Conservation (phyloP, 2,797 vertebrate genomes). For the Catamblyrhynchus diadema region DNA sequence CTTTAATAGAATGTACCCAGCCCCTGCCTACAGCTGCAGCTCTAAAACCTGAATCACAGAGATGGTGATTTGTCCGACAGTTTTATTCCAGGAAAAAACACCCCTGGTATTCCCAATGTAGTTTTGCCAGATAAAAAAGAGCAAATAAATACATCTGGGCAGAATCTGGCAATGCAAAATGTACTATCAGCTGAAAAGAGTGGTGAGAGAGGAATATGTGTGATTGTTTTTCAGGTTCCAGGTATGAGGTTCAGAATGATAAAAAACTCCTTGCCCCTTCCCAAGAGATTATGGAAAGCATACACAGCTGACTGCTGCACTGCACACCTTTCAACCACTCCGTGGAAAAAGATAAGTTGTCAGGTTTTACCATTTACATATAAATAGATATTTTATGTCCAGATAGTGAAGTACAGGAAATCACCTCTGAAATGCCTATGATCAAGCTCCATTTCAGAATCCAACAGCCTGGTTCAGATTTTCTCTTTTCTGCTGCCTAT, state of each 20-base stretch:
- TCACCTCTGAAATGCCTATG: neutral
- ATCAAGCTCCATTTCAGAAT: neutral
- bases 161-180: neutral
- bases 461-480: neutral
- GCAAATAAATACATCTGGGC: neutral
- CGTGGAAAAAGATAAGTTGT: neutral
- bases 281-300: neutral
- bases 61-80: neutral
- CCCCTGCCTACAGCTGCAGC: neutral
- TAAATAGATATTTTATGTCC: neutral
- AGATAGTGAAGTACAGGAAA: neutral
- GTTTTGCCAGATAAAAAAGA: neutral
- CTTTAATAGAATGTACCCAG: neutral
- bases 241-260: neutral
- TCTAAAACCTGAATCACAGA: neutral
- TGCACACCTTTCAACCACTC: neutral
- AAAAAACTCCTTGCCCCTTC: neutral
- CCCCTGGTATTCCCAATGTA: neutral
- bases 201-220: neutral
- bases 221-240: neutral
- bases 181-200: neutral
- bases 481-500: neutral
- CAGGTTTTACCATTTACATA: neutral
- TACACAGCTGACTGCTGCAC: neutral
- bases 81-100: neutral